Conservation (phyloP, 1,140 invertebrate species). For the Drosophila virilis region DNA sequence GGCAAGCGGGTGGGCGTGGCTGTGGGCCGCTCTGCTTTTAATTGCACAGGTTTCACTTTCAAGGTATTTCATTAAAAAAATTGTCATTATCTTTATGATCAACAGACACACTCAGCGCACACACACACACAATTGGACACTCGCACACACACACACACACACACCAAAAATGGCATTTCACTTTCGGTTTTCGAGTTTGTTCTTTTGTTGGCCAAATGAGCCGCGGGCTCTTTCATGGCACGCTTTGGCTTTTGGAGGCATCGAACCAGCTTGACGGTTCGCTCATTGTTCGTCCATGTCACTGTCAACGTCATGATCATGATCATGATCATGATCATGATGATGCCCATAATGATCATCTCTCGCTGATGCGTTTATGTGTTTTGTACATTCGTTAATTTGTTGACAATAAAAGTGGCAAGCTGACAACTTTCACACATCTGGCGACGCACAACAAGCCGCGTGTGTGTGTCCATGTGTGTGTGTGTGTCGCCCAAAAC, state of each 20-base stretch:
- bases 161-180: conserved; percentile 61
- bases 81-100: conserved; percentile 77
- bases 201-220: conserved; percentile 73
- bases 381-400: conserved; percentile 56
- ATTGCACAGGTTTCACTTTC: conserved; percentile 80
- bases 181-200: conserved; percentile 68
- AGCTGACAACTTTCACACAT: conserved; percentile 81
- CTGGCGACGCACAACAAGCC: conserved; percentile 28
- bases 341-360: conserved; percentile 28
- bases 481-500: conserved; percentile 38
- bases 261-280: conserved; percentile 40
- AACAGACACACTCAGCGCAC: conserved; percentile 5
- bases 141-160: background rate
- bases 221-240: conserved; percentile 51
- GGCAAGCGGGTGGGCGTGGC: conserved; percentile 53
- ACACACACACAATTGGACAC: background rate
- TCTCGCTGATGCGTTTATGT: conserved; percentile 11
- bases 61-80: conserved; percentile 77
- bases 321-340: conserved; percentile 16
- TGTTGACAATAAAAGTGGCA: conserved; percentile 77
- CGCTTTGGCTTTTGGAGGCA: conserved; percentile 29
- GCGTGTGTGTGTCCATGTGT: background rate
- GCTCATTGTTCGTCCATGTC: conserved; percentile 36
- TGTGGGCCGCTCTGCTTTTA: conserved; percentile 51
- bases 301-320: conserved; percentile 26